These are phyloP conservation scores for Ceratina japonica DNA, from an alignment of 1,140 invertebrate genomes.

Conservation along the genomic window DNA sequence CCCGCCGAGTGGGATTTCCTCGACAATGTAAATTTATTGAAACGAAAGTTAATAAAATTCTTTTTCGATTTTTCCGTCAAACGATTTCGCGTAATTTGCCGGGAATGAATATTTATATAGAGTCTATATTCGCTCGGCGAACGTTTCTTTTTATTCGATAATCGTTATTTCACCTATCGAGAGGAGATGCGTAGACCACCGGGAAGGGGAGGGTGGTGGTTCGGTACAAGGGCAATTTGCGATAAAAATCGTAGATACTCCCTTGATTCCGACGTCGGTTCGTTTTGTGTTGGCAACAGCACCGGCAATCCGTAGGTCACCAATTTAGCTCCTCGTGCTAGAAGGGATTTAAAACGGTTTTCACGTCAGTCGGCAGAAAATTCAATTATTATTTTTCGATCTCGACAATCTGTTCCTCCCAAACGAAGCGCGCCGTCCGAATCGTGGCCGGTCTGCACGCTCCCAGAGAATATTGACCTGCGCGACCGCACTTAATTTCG, in stretches of 20 bases:
- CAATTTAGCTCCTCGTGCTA: conserved; percentile 17
- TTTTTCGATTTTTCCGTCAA: background rate
- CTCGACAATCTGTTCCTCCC: conserved; percentile 20
- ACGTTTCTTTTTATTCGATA: too few relatives aligned
- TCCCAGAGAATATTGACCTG: conserved; percentile 37
- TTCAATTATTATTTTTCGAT: conserved; percentile 59
- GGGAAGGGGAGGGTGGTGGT: background rate
- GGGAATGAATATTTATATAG: background rate
- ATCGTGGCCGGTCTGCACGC: background rate
- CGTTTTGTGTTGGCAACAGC: conserved; percentile 2
- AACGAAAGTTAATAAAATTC: background rate
- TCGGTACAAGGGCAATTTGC: background rate
- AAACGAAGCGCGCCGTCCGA: background rate
- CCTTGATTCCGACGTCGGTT: background rate
- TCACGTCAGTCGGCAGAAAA: conserved; percentile 22
- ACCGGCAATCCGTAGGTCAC: conserved; percentile 8
- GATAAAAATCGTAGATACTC: background rate
- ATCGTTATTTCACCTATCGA: too few relatives aligned
- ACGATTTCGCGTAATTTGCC: background rate
- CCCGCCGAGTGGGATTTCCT: too few relatives aligned
- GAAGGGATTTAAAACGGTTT: conserved; percentile 42
- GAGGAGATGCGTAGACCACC: background rate
- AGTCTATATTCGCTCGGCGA: too few relatives aligned
- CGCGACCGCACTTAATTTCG: conserved; percentile 16
- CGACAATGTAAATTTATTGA: background rate